Evolutionary conservation across 2,797 vertebrate genomes (phyloP).

Genomic region (Sebastes aleutianus): DNA sequence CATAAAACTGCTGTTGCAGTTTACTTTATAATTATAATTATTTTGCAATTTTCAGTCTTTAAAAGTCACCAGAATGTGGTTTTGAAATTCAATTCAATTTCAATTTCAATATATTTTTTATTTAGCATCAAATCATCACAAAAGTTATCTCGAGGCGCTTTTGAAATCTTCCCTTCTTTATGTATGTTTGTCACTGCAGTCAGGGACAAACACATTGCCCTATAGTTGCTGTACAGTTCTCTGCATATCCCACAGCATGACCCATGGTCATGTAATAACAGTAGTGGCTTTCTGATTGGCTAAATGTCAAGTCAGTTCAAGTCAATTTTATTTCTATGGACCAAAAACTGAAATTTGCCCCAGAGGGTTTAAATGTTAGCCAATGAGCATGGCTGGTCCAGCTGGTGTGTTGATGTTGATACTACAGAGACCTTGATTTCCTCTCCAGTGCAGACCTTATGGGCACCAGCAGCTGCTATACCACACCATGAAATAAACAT

Average conservation of each 20-base stretch:
- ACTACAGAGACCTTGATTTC: background rate
- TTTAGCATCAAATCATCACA: no score
- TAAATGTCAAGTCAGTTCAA: conserved; percentile 25
- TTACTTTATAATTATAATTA: no score
- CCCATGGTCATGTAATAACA: background rate
- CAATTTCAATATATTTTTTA: no score
- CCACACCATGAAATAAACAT: background rate
- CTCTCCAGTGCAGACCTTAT: background rate
- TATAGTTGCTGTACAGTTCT: background rate
- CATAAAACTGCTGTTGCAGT: no score
- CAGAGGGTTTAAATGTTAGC: background rate
- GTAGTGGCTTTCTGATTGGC: background rate
- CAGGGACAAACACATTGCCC: background rate
- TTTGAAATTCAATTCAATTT: no score
- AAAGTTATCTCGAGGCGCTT: no score
- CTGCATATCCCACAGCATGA: background rate
- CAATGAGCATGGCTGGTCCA: background rate
- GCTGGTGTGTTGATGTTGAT: background rate
- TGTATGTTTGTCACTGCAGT: background rate
- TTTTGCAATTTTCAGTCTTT: no score
- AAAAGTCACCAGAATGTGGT: no score
- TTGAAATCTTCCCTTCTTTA: no score
- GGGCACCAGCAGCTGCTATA: conserved; percentile 5
- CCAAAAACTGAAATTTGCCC: background rate
- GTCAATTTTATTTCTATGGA: background rate